Percentiles rank a stretch among this genome's conserved stretches.
Evolutionary conservation across 2,888 invertebrate species (phyloP).

Genomic region (Cantharis rustica): DNA sequence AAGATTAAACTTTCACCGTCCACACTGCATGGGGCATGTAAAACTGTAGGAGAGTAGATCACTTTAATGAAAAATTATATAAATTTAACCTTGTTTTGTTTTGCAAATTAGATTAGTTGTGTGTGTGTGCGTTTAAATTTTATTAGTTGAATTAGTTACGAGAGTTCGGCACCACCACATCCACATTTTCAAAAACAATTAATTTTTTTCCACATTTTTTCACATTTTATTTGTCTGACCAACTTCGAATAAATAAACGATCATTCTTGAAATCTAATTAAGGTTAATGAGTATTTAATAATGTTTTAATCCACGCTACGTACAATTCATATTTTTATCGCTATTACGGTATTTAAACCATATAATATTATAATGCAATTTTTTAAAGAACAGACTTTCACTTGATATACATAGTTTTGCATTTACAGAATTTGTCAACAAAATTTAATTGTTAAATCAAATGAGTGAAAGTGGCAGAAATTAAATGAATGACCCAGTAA

Average conservation of each 20-base stretch:
- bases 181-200: background rate
- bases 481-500: background rate
- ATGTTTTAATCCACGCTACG: background rate
- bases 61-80: slow-evolving; percentile 8
- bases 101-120: slow-evolving; percentile 13
- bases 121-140: background rate
- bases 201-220: background rate
- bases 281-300: background rate
- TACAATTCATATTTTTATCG: background rate
- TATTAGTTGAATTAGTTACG: background rate
- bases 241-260: background rate
- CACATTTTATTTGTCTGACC: background rate
- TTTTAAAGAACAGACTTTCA: background rate
- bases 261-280: background rate
- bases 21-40: slow-evolving; percentile 54
- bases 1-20: slow-evolving; percentile 55
- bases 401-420: background rate
- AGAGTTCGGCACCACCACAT: background rate
- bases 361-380: background rate
- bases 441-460: background rate
- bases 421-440: background rate
- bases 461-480: background rate
- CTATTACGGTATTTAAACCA: background rate
- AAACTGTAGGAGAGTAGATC: slow-evolving; percentile 41
- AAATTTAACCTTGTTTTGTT: slow-evolving; percentile 9